Evolutionary conservation across 2,888 invertebrate genomes (phyloP).

Genomic region (Horisme vitalbata): DNA sequence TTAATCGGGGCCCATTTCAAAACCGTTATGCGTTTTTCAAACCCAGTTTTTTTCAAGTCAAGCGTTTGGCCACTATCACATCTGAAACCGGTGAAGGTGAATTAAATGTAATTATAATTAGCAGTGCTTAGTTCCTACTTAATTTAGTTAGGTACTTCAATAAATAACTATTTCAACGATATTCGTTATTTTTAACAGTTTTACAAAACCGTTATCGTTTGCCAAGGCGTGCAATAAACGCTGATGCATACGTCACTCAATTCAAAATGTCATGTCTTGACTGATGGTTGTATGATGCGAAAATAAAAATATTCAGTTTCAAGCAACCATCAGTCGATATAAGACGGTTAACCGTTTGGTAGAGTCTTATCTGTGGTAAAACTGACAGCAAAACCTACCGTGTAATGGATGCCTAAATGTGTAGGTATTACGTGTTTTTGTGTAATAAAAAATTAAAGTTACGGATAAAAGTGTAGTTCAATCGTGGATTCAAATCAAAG

Average conservation of each 20-base stretch:
- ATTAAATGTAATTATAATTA: constrained; percentile 19
- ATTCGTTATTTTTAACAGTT: constrained; percentile 2
- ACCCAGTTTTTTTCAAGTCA: too few relatives aligned
- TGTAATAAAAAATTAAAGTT: constrained; percentile 7
- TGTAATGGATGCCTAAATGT: too few relatives aligned
- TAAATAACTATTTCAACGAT: constrained; percentile 14
- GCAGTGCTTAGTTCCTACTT: constrained; percentile 39
- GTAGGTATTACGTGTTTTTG: not conserved
- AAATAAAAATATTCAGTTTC: too few relatives aligned
- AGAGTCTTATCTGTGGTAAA: too few relatives aligned
- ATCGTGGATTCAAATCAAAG: constrained; percentile 24
- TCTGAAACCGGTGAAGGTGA: not conserved
- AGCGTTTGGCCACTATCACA: too few relatives aligned
- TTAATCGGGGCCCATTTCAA: constrained; percentile 5
- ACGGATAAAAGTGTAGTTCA: constrained; percentile 16
- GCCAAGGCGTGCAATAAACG: too few relatives aligned
- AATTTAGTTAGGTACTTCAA: constrained; percentile 25
- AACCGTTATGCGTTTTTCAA: not conserved
- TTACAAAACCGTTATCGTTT: not conserved
- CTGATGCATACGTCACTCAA: too few relatives aligned
- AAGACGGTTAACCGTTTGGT: too few relatives aligned
- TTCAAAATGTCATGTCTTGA: too few relatives aligned
- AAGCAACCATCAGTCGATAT: too few relatives aligned
- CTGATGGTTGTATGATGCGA: too few relatives aligned
- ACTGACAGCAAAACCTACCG: too few relatives aligned